A percentile compares a stretch with the other conserved stretches of the same genome.
Evolutionary conservation across 30 jellyfish, hydroid and myxozoan genomes (phyloP).

Genomic region (Hydractinia symbiolongicarpus): DNA sequence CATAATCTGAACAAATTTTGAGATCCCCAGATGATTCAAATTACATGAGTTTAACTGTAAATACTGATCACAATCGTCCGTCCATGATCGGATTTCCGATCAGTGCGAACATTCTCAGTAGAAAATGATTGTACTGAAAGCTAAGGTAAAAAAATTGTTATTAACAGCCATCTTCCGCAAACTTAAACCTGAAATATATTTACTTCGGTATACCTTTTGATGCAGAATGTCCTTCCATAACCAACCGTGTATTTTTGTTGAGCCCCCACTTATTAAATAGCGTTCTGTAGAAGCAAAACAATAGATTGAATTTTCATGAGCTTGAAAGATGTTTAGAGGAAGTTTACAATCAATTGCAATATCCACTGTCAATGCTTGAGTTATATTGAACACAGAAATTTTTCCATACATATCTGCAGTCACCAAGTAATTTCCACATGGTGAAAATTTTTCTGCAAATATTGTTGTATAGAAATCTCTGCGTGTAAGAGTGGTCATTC

Average conservation of each 20-base stretch:
- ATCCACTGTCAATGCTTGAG: slow-evolving; percentile 51
- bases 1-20: too few relatives aligned
- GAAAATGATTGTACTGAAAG: too few relatives aligned
- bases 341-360: slow-evolving; percentile 49
- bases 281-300: slow-evolving; percentile 28
- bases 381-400: slow-evolving; percentile 56
- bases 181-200: too few relatives aligned
- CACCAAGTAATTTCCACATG: slow-evolving; percentile 85
- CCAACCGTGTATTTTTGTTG: slow-evolving; percentile 83
- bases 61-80: too few relatives aligned
- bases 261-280: slow-evolving; percentile 66
- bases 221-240: slow-evolving; percentile 76
- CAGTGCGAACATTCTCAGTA: too few relatives aligned
- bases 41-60: too few relatives aligned
- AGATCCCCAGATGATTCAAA: too few relatives aligned
- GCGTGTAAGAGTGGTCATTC: slow-evolving; percentile 22
- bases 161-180: too few relatives aligned
- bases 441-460: slow-evolving; percentile 64
- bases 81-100: too few relatives aligned
- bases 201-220: slow-evolving; percentile 34
- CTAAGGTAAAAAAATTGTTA: too few relatives aligned
- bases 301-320: slow-evolving; percentile 56
- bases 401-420: slow-evolving; percentile 67
- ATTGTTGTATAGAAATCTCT: slow-evolving; percentile 45
- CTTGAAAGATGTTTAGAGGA: slow-evolving; percentile 60